A percentile compares a stretch with the other conserved stretches of the same genome.
Evolutionary conservation across 2,888 invertebrate species (phyloP).

Genomic region (Steinernema scapterisci): DNA sequence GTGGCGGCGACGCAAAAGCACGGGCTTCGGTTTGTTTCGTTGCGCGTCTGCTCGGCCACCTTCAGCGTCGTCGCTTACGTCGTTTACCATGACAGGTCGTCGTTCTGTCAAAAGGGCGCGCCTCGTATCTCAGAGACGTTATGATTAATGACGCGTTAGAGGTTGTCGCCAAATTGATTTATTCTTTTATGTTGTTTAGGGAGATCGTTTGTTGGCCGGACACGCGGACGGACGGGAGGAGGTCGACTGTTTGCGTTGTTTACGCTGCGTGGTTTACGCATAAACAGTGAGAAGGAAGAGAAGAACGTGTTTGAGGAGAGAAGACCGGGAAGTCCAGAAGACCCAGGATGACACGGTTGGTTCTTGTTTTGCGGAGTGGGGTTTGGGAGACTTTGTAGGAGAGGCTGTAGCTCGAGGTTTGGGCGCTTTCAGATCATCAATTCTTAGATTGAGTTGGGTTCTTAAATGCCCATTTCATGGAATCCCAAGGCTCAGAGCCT

Average conservation of each 20-base stretch:
- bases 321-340: background rate
- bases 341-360: slow-evolving; percentile 3
- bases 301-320: no score
- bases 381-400: no score
- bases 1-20: no score
- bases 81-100: no score
- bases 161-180: slow-evolving; percentile 25
- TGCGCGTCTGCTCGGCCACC: slow-evolving; percentile 12
- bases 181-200: slow-evolving; percentile 19
- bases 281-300: no score
- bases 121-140: slow-evolving; percentile 1
- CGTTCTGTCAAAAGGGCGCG: no score
- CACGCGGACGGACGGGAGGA: slow-evolving; percentile 2
- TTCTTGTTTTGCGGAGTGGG: background rate
- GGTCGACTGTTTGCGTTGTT: background rate
- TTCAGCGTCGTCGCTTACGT: background rate
- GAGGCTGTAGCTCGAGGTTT: no score
- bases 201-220: background rate
- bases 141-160: slow-evolving; percentile 26
- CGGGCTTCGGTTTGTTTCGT: background rate
- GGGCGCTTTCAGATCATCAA: no score
- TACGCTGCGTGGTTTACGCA: background rate
- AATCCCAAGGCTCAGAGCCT: no score
- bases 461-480: no score
- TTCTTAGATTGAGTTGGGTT: no score